Conservation (phyloP, 2,797 vertebrate genomes). For the Arnoldichthys spilopterus region DNA sequence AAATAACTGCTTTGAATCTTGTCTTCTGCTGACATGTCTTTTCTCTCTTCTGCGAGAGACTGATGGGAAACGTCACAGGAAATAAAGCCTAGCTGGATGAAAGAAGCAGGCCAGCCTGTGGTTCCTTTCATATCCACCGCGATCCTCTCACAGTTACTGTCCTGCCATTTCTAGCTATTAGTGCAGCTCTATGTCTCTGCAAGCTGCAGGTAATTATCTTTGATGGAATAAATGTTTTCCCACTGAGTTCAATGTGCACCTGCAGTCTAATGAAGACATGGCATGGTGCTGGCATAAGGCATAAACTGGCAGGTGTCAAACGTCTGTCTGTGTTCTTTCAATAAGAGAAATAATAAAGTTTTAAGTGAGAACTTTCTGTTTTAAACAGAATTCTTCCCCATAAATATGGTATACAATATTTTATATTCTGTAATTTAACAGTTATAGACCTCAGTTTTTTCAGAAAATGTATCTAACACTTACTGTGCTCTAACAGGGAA, state of each 20-base stretch:
- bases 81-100: constrained; percentile 41
- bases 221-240: constrained; percentile 75
- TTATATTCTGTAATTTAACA: no score
- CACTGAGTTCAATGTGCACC: constrained; percentile 69
- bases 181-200: constrained; percentile 60
- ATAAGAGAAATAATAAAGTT: constrained; percentile 19
- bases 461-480: no score
- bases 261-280: constrained; percentile 60
- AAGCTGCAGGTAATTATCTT: constrained; percentile 66
- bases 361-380: background rate
- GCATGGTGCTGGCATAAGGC: constrained; percentile 56
- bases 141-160: constrained; percentile 61
- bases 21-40: constrained; percentile 1
- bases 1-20: constrained; percentile 22
- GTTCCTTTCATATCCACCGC: constrained; percentile 54
- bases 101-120: constrained; percentile 34
- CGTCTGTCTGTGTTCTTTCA: constrained; percentile 52
- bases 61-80: constrained; percentile 29
- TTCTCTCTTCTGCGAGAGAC: constrained; percentile 5
- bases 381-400: no score
- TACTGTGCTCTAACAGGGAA: no score
- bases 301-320: constrained; percentile 64
- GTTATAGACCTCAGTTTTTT: no score
- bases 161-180: constrained; percentile 61
- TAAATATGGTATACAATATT: no score